Evolutionary conservation across 1,140 invertebrate species (phyloP).

Genomic region (Nylanderia fulva): DNA sequence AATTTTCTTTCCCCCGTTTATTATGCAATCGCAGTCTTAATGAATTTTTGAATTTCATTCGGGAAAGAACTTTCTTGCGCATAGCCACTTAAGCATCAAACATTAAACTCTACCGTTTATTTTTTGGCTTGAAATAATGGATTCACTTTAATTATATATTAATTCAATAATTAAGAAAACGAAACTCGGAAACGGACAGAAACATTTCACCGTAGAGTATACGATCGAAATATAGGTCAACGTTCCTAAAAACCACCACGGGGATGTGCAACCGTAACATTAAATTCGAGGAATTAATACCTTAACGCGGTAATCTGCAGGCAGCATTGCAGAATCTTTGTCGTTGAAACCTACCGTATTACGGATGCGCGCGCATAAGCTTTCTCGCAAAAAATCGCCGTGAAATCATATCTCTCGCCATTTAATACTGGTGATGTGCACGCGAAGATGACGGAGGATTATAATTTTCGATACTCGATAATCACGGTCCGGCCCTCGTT

Average conservation of each 20-base stretch:
- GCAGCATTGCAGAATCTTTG: neutral
- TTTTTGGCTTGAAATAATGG: too few species aligned
- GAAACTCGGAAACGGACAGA: neutral
- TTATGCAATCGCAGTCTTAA: too few species aligned
- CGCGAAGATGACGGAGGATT: slow-evolving; percentile 41
- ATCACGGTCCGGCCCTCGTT: slow-evolving; percentile 65
- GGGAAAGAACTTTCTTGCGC: too few species aligned
- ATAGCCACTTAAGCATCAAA: too few species aligned
- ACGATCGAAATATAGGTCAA: slow-evolving; percentile 9
- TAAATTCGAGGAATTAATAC: slow-evolving; percentile 39
- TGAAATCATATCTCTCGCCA: slow-evolving; percentile 48
- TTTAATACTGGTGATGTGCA: slow-evolving; percentile 61
- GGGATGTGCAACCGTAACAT: neutral
- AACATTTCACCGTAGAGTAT: neutral
- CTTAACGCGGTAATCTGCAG: slow-evolving; percentile 46
- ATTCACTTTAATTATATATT: too few species aligned
- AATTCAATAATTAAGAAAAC: neutral
- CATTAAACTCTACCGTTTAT: too few species aligned
- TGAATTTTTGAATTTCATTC: too few species aligned
- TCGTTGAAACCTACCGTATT: slow-evolving; percentile 31
- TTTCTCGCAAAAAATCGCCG: slow-evolving; percentile 39
- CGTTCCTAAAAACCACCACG: slow-evolving; percentile 1
- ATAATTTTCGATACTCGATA: slow-evolving; percentile 73
- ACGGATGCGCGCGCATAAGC: slow-evolving; percentile 13
- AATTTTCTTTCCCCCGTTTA: too few species aligned